Base-by-base conservation (phyloP, 2,888 invertebrate species). In the Octodonta nipae region DNA sequence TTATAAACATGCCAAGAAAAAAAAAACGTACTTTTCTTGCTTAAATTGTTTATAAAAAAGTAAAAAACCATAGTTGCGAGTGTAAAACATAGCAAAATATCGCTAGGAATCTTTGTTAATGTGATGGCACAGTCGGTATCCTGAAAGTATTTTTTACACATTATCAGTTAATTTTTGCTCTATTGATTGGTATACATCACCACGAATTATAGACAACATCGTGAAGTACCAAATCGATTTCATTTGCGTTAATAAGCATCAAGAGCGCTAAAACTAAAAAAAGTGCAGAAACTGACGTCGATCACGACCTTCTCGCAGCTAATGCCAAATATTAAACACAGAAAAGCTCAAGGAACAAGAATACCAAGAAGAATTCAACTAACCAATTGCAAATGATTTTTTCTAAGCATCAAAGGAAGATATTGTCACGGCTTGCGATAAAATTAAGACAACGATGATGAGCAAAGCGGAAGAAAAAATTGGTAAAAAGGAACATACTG, bases 301-400 rank as follows among this genome's bases (percentile, higher is more conserved):
- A 20, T n/a, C 20, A 20, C 20, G 7, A 20, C 6, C 20, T 20
- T 20, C n/a, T 20, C n/a, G 20, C 20, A 20, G 20, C 20, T n/a
- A n/a, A 20, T 20, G 20, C n/a, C 6, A 20, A 20, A 26, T 26
- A 26, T 26, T 26, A 26, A 11, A 26, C 26, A 26, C 26, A 26
- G 26, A 26, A 26, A 26, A 26, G 26, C 26, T 11, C 26, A 26
- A 26, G 12, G 26, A 26, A 26, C n/a, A 26, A 26, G 5, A 26
- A 10, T 26, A 26, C 12, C 10, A 6, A 26, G 26, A n/a, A 26
- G 10, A 26, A 10, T 26, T 26, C 10, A 26, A 10, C 26, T 5
- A 6, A 5, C 10, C 26, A 26, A 26, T 26, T 26, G 26, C 26
- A 5, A 26, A 26, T 26, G 6, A 26, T 26, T 26, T 26, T 26